Percentiles rank a stretch among this genome's conserved stretches.
These are phyloP conservation scores for Jacana jacana DNA, from an alignment of 2,113 vertebrate species.

Conservation along the genomic window DNA sequence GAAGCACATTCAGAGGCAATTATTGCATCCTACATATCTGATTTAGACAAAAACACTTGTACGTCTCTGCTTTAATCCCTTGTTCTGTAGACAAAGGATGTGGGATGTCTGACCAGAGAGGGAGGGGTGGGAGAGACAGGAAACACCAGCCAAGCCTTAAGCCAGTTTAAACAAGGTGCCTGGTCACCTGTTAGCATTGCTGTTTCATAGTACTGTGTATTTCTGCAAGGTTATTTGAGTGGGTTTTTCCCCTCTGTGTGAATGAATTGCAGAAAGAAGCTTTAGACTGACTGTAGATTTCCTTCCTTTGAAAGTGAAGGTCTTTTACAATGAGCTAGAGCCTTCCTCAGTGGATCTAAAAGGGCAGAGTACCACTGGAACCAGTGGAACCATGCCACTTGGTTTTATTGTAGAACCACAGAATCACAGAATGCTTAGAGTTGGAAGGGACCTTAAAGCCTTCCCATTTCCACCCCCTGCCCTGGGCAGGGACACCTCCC, in stretches of 20 bases:
- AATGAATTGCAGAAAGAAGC: not conserved
- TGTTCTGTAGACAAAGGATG: not conserved
- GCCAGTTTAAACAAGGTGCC: not conserved
- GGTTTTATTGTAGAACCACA: not conserved
- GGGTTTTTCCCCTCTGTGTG: fast-evolving
- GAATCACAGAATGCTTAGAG: too few relatives aligned
- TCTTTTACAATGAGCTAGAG: not conserved
- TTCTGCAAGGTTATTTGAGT: not conserved
- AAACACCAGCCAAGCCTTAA: not conserved
- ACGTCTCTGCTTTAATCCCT: not conserved
- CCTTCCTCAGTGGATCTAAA: not conserved
- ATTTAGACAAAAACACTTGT: not conserved
- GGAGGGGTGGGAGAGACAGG: not conserved
- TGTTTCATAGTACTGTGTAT: not conserved
- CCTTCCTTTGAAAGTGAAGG: not conserved
- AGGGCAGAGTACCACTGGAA: not conserved
- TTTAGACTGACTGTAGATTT: not conserved
- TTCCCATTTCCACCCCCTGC: too few relatives aligned
- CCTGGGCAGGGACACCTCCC: too few relatives aligned
- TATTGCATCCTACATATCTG: not conserved
- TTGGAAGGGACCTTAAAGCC: too few relatives aligned
- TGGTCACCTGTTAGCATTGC: not conserved
- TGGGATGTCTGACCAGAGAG: not conserved
- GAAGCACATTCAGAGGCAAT: conserved; percentile 24
- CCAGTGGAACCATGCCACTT: not conserved